Base-by-base conservation (phyloP, 2,113 vertebrate genomes). In the Montifringilla adamsi region DNA sequence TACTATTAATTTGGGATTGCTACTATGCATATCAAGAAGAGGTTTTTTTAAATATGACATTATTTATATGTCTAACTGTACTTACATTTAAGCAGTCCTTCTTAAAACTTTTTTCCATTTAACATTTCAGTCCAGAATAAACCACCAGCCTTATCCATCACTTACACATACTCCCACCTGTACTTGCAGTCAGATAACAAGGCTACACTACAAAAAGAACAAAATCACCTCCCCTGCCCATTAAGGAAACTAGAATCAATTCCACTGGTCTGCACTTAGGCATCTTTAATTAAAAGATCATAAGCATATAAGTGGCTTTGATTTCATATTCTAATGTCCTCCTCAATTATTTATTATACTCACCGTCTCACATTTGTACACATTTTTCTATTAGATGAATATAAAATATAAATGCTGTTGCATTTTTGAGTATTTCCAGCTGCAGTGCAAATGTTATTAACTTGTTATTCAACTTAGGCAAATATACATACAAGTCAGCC, bases 211-310 rank as follows among this genome's bases (percentile, higher is more conserved):
- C 59, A 90, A 90, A 93, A 68, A 69, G 66, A 92, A 96, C 16
- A 93, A 92, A 94, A 94, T 90, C 30, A 84, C 83, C 75, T 95
- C 67, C 66, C 55, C 56, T 84, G 44, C 17, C 55, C 84, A 86
- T 75, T 80, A 96, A 95, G 66, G 55, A 93, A 96, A 90, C 44
- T 37, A 44, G 44, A 95, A 95, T 96, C 89, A 94, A 94, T 94
- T 93, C 75, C 47, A 91, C 47, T 81, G 78, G 94, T 90, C 68
- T 92, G 31, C 52, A 92, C 19, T 89, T 84, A 80, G 64, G 62
- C 46, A 84, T 30, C 85, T 77, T 88, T 94, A 97, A 91, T 91
- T 94, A 93, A 97, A 94, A 96, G 91, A 94, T 89, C 90, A 95
- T 77, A 89, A 84, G 59, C 59, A 73, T 75, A 8, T 92, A 93